Evolutionary conservation across 2,888 invertebrate genomes (phyloP), one percentile per base, ranked within the genome.

Genomic region (Yponomeuta cagnagella): DNA sequence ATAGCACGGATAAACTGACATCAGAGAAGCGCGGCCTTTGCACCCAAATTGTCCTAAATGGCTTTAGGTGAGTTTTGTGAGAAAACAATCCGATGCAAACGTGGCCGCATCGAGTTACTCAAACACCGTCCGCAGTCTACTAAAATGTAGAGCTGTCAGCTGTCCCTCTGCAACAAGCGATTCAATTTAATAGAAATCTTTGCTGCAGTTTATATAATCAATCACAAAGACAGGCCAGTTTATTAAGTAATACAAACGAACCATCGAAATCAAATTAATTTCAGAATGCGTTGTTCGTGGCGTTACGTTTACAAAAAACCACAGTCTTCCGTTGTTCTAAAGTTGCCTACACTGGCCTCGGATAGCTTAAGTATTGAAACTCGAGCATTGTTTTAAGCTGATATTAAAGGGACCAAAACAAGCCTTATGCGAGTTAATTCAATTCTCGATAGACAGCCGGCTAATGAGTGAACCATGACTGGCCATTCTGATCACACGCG

Each of bases 381-480:
- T 67, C 73, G 71, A 71, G 72, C 79, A 84, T 87, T 88, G 87
- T 88, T 86, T 84, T 80, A 84, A 81, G 82, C 81, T 77, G 75
- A 80, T 86, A 87, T 85, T 86, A 85, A 84, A 82, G 76, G 80
- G 77, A 76, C 78, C 77, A 75, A 78, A 77, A 77, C 80, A 82
- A 79, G 80, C 79, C 80, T 83, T 84, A 85, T 85, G 80, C 76
- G 79, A 85, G 85, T 81, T 91, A 90, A 90, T 91, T 91, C 85
- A 90, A 90, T 91, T 85, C 84, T 77, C 76, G 77, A 80, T 79
- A 79, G 85, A 84, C 86, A 84, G 80, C 75, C 82, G 77, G 82
- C 82, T 90, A 90, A 91, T 91, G 89, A 88, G 87, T 77, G 80
- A 76, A 72, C 84, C 79, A 87, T 91, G 91, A 91, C 91, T 91